These are phyloP conservation scores for Silurus meridionalis DNA, from an alignment of 2,113 vertebrate genomes.

Conservation along the genomic window DNA sequence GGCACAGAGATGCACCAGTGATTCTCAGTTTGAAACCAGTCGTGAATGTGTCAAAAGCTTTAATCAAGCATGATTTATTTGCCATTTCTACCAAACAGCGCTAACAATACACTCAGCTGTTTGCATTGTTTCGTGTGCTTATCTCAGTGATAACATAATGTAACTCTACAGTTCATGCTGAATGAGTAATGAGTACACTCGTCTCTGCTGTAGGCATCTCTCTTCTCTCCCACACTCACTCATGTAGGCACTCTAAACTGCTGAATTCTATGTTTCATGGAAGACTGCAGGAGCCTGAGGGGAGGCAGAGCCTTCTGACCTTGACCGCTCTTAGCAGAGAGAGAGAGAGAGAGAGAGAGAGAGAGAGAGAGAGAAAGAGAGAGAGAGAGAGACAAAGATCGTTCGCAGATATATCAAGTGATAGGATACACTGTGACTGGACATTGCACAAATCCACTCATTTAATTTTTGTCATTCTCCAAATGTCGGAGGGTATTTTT, in stretches of 20 bases:
- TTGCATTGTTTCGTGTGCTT: slow-evolving; percentile 17
- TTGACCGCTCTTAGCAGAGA: slow-evolving; percentile 49
- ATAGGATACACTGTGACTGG: slow-evolving; percentile 4
- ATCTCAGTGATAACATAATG: slow-evolving; percentile 5
- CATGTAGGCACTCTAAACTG: slow-evolving; percentile 47
- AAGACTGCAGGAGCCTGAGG: slow-evolving; percentile 55
- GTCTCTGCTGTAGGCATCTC: slow-evolving; percentile 39
- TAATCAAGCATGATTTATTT: neutral
- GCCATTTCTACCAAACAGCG: neutral
- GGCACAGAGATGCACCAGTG: neutral
- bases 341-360: no score
- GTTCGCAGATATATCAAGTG: neutral
- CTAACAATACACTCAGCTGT: neutral
- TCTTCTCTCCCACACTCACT: slow-evolving; percentile 31
- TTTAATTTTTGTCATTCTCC: slow-evolving; percentile 29
- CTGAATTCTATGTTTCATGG: slow-evolving; percentile 55
- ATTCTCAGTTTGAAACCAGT: neutral
- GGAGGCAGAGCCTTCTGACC: slow-evolving; percentile 60
- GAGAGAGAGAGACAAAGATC: slow-evolving; percentile 21
- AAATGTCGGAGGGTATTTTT: slow-evolving; percentile 11
- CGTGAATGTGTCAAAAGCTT: neutral
- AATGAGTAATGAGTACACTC: slow-evolving; percentile 23
- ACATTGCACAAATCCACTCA: slow-evolving; percentile 8
- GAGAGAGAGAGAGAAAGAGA: neutral
- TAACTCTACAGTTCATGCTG: slow-evolving; percentile 16